Conservation (phyloP, 2,888 invertebrate species). For the Metallyticus violacea region DNA sequence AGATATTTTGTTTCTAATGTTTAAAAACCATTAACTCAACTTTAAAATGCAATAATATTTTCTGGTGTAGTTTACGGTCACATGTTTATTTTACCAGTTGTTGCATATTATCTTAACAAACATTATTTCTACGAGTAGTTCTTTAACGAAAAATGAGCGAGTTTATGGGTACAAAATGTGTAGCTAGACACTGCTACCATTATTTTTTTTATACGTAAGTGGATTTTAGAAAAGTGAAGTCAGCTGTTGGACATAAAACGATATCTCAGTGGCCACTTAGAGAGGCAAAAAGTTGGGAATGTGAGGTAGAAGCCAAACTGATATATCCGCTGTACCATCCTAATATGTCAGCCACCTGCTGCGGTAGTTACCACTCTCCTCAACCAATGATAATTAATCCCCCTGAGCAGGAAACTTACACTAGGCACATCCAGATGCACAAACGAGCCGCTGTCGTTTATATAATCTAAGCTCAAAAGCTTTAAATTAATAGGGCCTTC, state of each 20-base stretch:
- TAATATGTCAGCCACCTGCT: background rate
- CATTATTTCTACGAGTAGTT: too few relatives aligned
- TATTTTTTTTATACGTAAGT: background rate
- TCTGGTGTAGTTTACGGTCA: too few relatives aligned
- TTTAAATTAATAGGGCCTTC: background rate
- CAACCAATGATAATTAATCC: background rate
- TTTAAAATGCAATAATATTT: too few relatives aligned
- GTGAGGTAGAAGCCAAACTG: background rate
- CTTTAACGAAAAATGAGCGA: too few relatives aligned
- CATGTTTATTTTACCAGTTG: too few relatives aligned
- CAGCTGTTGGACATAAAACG: background rate
- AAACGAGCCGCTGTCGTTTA: background rate
- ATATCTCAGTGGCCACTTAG: background rate
- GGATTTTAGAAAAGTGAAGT: background rate
- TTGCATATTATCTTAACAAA: too few relatives aligned
- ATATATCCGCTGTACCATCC: background rate
- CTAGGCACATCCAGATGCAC: background rate
- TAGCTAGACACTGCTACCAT: too few relatives aligned
- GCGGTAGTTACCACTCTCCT: background rate
- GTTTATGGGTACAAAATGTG: too few relatives aligned
- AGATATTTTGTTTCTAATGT: too few relatives aligned
- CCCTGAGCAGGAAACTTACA: too few relatives aligned
- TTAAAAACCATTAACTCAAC: too few relatives aligned
- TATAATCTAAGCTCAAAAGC: background rate
- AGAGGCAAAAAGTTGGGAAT: background rate